Conservation (phyloP, 2,888 invertebrate genomes). For the Archips crataeganus region DNA sequence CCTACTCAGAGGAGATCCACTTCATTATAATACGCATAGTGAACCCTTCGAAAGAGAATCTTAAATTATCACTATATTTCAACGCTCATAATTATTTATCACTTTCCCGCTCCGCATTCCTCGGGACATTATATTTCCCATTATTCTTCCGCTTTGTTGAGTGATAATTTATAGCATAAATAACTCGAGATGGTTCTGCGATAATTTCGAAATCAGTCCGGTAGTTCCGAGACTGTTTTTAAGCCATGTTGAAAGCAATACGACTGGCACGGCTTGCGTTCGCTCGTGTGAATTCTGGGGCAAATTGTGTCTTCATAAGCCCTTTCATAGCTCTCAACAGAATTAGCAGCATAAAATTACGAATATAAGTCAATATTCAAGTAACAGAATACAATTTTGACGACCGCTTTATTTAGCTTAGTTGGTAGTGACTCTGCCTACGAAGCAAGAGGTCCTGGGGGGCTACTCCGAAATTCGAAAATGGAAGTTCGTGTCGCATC, state of each 20-base stretch:
- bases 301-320: neutral
- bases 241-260: neutral
- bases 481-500: too few relatives aligned
- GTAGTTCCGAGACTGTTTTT: slow-evolving; percentile 32
- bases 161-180: slow-evolving; percentile 41
- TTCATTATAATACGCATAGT: slow-evolving; percentile 18
- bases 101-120: slow-evolving; percentile 35
- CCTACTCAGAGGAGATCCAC: slow-evolving; percentile 5
- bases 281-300: neutral
- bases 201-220: slow-evolving; percentile 43
- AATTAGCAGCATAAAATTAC: neutral
- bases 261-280: slow-evolving; percentile 7
- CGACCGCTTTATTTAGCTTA: too few relatives aligned
- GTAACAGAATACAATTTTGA: too few relatives aligned
- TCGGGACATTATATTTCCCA: slow-evolving; percentile 41
- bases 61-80: slow-evolving; percentile 40
- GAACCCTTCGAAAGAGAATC: slow-evolving; percentile 28
- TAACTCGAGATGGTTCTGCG: slow-evolving; percentile 41
- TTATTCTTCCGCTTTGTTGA: slow-evolving; percentile 43
- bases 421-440: too few relatives aligned
- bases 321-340: neutral
- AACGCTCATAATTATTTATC: slow-evolving; percentile 43
- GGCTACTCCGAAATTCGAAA: too few relatives aligned
- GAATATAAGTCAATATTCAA: too few relatives aligned
- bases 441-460: too few relatives aligned